Percentiles rank a stretch among this genome's conserved stretches.
Evolutionary conservation across 2,113 vertebrate species (phyloP).

Genomic region (Cheirogaleus medius): DNA sequence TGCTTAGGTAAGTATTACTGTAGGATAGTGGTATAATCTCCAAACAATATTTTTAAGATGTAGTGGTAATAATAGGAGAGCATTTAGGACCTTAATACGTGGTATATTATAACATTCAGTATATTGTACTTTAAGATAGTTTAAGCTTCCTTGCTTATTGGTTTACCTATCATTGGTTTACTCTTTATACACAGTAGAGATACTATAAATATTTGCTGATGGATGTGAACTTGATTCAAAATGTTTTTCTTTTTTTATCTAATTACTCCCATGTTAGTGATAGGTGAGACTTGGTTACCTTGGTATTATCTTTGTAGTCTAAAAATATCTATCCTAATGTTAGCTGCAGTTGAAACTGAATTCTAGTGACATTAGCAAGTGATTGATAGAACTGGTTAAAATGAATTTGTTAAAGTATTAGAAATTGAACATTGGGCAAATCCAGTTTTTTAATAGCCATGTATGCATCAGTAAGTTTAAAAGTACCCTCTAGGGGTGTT

Average conservation of each 20-base stretch:
- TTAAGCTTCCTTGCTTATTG: conserved; percentile 21
- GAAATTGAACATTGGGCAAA: conserved; percentile 37
- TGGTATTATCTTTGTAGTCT: conserved; percentile 23
- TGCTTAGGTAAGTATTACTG: conserved; percentile 77
- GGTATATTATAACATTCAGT: conserved; percentile 8
- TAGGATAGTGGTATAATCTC: conserved; percentile 52
- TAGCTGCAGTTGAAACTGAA: conserved; percentile 12
- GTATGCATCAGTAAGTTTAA: conserved; percentile 41
- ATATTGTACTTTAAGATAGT: background rate
- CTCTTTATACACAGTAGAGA: background rate
- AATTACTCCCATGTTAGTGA: conserved; percentile 26
- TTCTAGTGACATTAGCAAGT: conserved; percentile 39
- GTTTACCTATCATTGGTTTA: background rate
- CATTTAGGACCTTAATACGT: background rate
- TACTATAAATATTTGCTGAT: conserved; percentile 49
- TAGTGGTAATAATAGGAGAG: conserved; percentile 13
- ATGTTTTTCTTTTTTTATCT: conserved; percentile 27
- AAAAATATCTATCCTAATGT: background rate
- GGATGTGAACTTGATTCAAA: conserved; percentile 45
- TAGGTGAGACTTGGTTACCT: conserved; percentile 25
- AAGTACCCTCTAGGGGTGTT: conserved; percentile 32
- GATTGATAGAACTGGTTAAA: conserved; percentile 38
- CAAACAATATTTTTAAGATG: conserved; percentile 48
- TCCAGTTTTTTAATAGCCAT: conserved; percentile 40
- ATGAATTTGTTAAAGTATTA: conserved; percentile 46